Evolutionary conservation across 2,888 invertebrate species (phyloP).

Genomic region (Ophion ventricosus): DNA sequence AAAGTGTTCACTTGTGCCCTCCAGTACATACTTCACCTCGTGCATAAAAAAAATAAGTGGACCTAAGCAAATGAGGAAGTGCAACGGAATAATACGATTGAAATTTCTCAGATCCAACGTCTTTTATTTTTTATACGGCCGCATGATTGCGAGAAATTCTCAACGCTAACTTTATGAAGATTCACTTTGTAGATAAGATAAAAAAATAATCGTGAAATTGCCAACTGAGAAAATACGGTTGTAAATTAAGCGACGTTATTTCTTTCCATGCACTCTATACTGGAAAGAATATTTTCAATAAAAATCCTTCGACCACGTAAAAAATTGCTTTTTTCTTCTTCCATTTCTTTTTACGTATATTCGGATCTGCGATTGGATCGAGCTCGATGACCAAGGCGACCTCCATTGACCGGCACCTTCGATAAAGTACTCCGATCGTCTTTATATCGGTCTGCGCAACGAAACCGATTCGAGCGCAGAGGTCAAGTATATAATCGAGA

Average conservation of each 20-base stretch:
- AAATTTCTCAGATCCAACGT: neutral
- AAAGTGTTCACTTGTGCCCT: no score
- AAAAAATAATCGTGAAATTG: neutral
- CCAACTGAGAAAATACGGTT: neutral
- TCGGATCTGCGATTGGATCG: neutral
- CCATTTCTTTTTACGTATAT: neutral
- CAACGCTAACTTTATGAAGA: neutral
- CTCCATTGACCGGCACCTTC: neutral
- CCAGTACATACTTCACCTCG: no score
- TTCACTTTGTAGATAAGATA: neutral
- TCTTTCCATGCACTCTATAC: neutral
- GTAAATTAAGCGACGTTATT: neutral
- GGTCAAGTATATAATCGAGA: slow-evolving; percentile 41
- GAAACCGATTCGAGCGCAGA: slow-evolving; percentile 35
- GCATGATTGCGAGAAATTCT: neutral
- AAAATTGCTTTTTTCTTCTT: neutral
- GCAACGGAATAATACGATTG: neutral
- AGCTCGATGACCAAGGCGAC: neutral
- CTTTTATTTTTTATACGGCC: neutral
- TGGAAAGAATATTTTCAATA: neutral
- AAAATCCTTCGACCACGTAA: neutral
- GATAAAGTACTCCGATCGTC: slow-evolving; percentile 41
- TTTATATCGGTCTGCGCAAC: slow-evolving; percentile 29
- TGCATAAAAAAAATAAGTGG: no score
- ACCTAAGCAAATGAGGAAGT: no score